Base-by-base conservation (phyloP, 2,113 vertebrate genomes). In the Lipotes vexillifer region DNA sequence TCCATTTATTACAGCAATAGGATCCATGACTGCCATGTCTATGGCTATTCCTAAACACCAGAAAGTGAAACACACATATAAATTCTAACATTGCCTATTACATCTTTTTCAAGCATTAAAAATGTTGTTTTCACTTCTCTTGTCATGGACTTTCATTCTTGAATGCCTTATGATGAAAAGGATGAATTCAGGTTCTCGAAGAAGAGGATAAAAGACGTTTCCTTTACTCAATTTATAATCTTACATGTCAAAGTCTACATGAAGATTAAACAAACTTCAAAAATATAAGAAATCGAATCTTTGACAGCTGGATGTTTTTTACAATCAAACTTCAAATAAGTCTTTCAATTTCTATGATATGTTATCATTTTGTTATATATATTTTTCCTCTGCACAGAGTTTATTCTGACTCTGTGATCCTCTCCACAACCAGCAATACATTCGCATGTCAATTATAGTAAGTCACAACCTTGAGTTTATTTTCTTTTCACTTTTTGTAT, bases 191-290 rank as follows among this genome's bases (percentile, higher is more conserved):
- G 90, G 20, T 97, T 92, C 38, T 94, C 90, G 95, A 78, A 97
- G 69, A 95, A 97, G 66, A 88, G 72, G 94, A 97, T 97, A 88
- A 97, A 97, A 98, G 90, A 93, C 7, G 0, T 92, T 90, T 77
- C n/a, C 59, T 96, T 83, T 74, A 83, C 96, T 96, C 74, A 33
- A 69, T 92, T 84, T 93, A 89, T 94, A 90, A 87, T 98, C 91
- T 94, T 84, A 71, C 57, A 23, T 81, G 65, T 88, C 49, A 88
- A 92, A 96, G 87, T 90, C 94, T 94, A 71, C 96, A 90, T 78
- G 57, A 97, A 98, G 93, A 95, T 96, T 85, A 94, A 98, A 96
- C 74, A 91, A 96, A 96, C 94, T 92, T 97, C 33, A 81, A 93
- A 95, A 93, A 87, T 74, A 59, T 55, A 92, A 90, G 88, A 97